Base-by-base conservation (phyloP, 2,888 invertebrate genomes). In the Papilio gigon region DNA sequence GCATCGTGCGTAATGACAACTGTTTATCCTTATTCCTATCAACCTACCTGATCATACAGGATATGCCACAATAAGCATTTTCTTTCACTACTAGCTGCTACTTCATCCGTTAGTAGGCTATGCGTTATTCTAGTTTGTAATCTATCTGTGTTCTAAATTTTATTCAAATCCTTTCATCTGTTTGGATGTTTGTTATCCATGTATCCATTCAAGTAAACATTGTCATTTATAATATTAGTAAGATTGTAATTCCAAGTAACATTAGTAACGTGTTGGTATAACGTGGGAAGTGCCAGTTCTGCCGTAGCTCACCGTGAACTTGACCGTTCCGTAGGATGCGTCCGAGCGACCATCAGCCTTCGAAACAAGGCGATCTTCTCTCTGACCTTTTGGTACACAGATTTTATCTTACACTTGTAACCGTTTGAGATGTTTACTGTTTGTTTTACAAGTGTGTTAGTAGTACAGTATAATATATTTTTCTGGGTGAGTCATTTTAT, bases 271-370 rank as follows among this genome's bases (percentile, higher is more conserved):
- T 59, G 37, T 37, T 35, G 14, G 61, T 1, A 30, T 58, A 4
- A 56, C 40, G 62, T 25, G 62, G 33, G 62, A 56, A 37, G 67
- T 56, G 61, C 42, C 14, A 20, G 53, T 40, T 17, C n/a, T 63
- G 56, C 53, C 62, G 35, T 30, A 14, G 58, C 66, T 63, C 71
- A 65, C 76, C 79, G 78, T 90, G 90, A 90, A 88, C 90, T 90
- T 90, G 90, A 89, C 90, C 89, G 87, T 77, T 80, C 77, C 77
- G 72, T 75, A 79, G 82, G 87, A 88, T 88, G 88, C 84, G 85
- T 80, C 75, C 76, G 78, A 79, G 78, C 83, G 78, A 76, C 84
- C 82, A 83, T 81, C 86, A 84, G 80, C 83, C 81, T 80, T 81
- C 83, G 82, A 77, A 74, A 75, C 78, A 80, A 74, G 74, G 70